phyloP scores from a whole-genome alignment of 2,888 invertebrate genomes.

The Cephus pulcher region DNA sequence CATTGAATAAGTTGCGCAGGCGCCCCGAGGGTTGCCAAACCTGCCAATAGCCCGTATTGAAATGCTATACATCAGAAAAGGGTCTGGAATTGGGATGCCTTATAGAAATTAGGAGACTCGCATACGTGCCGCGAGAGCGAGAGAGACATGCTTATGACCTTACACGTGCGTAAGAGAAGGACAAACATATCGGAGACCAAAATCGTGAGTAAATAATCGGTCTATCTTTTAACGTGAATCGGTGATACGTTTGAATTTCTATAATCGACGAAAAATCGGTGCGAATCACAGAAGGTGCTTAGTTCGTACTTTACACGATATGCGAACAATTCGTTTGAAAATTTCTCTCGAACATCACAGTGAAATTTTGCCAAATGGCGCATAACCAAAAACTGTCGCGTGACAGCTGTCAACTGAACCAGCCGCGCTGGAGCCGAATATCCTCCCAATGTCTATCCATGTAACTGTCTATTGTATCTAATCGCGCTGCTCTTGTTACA shows the following conservation, averaged over 20 bases:
- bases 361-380: background rate
- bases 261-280: background rate
- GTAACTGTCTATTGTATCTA: background rate
- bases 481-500: background rate
- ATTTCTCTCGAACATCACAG: background rate
- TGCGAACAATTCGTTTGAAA: background rate
- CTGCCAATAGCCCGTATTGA: background rate
- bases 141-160: background rate
- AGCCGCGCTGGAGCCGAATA: background rate
- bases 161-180: background rate
- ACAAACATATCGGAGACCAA: background rate
- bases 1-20: background rate
- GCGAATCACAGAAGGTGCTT: background rate
- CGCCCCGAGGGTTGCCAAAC: background rate
- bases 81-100: background rate
- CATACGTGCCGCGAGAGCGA: background rate
- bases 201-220: background rate
- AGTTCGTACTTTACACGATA: background rate
- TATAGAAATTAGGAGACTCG: background rate
- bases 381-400: background rate
- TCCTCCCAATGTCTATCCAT: background rate
- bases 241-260: background rate
- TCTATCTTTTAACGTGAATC: too few relatives aligned
- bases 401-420: background rate
- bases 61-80: background rate